Evolutionary conservation across 2,113 vertebrate species (phyloP).

Genomic region (Hirundichthys speculiger): DNA sequence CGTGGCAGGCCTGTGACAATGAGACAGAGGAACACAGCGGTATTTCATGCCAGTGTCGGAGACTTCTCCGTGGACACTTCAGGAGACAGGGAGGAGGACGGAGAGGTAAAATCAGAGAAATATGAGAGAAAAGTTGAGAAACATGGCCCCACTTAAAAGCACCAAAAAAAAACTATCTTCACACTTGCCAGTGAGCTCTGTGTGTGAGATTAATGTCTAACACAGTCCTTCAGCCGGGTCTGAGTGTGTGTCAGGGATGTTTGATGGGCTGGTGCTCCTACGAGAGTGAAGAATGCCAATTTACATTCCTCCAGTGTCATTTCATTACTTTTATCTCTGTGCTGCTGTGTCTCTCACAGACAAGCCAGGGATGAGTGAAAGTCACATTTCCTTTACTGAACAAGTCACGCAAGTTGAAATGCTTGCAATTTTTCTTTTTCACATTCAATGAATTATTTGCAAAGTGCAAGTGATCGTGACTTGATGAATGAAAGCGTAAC

Average conservation of each 20-base stretch:
- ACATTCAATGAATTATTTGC: slow-evolving; percentile 10
- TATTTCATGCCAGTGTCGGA: slow-evolving; percentile 54
- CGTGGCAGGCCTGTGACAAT: slow-evolving; percentile 18
- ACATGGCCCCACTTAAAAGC: slow-evolving; percentile 47
- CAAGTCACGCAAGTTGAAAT: slow-evolving; percentile 23
- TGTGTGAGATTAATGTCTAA: slow-evolving; percentile 71
- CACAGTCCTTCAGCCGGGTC: slow-evolving; percentile 84
- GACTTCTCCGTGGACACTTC: slow-evolving; percentile 41
- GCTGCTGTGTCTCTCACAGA: slow-evolving; percentile 65
- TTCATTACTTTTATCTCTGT: slow-evolving; percentile 96
- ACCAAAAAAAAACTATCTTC: slow-evolving; percentile 26
- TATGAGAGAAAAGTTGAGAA: slow-evolving; percentile 37
- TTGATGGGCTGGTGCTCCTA: slow-evolving; percentile 84
- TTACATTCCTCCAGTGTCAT: slow-evolving; percentile 96
- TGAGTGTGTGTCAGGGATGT: slow-evolving; percentile 86
- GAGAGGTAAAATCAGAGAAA: neutral
- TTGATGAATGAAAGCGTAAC: slow-evolving; percentile 2
- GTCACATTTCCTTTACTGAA: slow-evolving; percentile 29
- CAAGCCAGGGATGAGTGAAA: slow-evolving; percentile 25
- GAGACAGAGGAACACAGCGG: slow-evolving; percentile 26
- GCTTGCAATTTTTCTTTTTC: slow-evolving; percentile 9
- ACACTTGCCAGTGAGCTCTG: slow-evolving; percentile 70
- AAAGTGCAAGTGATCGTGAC: neutral
- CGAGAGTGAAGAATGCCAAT: slow-evolving; percentile 91
- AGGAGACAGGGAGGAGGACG: slow-evolving; percentile 25